phyloP scores from a whole-genome alignment of 2,797 vertebrate genomes.

The Sciurus carolinensis region DNA sequence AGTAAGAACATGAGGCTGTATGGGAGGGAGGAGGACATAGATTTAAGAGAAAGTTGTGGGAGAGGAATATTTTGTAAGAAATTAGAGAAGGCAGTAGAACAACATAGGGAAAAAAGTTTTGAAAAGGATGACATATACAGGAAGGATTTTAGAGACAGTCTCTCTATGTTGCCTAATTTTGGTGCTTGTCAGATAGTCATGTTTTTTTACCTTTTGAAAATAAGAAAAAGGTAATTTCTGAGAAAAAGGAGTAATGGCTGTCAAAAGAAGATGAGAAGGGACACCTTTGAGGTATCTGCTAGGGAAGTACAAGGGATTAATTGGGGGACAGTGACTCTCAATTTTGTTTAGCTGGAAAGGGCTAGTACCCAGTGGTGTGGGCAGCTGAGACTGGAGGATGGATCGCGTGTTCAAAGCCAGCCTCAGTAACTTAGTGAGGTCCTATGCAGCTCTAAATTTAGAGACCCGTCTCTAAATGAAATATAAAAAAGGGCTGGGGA shows the following conservation, averaged over 20 bases:
- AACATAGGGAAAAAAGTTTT: background rate
- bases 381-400: too few species aligned
- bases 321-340: background rate
- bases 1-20: background rate
- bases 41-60: background rate
- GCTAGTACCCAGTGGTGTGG: too few species aligned
- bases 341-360: background rate
- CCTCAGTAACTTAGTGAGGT: too few species aligned
- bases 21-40: background rate
- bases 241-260: background rate
- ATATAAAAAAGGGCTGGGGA: too few species aligned
- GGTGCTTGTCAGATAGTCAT: background rate
- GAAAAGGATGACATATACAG: background rate
- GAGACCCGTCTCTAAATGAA: too few species aligned
- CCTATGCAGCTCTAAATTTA: too few species aligned
- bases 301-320: background rate
- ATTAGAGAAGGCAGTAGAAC: background rate
- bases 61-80: background rate
- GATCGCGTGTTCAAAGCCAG: too few species aligned
- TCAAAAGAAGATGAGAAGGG: background rate
- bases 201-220: background rate
- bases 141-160: background rate
- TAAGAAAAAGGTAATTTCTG: conserved; percentile 7
- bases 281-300: background rate
- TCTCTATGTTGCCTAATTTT: background rate